Evolutionary conservation across 2,888 invertebrate genomes (phyloP), one percentile per base, ranked within the genome.

Genomic region (Chalcosyrphus nemorum): DNA sequence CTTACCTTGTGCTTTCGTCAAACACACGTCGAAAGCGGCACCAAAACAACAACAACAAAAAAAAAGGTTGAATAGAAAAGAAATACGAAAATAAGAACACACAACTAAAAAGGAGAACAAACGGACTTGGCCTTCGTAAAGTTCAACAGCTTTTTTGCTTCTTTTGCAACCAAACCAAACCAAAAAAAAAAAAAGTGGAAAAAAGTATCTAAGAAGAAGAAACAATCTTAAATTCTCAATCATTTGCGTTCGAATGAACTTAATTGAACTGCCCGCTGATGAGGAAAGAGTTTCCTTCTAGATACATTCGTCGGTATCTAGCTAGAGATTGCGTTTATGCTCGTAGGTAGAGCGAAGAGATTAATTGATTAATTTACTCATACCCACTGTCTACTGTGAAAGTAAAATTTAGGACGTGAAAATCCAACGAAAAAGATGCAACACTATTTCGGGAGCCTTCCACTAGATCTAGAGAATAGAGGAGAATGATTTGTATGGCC

Each of bases 61-160:
- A 19, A 68, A 56, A 61, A 47, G 21, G 41, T 57, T 50, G n/a
- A 47, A 57, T 72, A 61, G 35, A 59, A 61, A 21, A 54, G 2
- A 63, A 32, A 52, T 27, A 61, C 11, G 4, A 24, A 27, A 61
- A 61, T 17, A 56, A 74, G 56, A 76, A 61, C 47, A 75, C 68
- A 61, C 47, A 75, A 61, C 32, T 15, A 27, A 68, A 4, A 75
- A 61, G 56, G 65, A 77, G 77, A 81, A 71, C 66, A 57, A 66
- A 59, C 41, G 76, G 76, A 66, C 72, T 72, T 82, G 82, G 82
- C 82, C 82, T 82, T 82, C 78, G 63, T 35, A 78, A 74, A 74
- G 82, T 82, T 82, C 82, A 82, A 78, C 68, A 72, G 59, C 78
- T 63, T 74, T 50, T 43, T 47, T 61, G 59, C 78, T 63, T 74